Evolutionary conservation across 2,888 invertebrate genomes (phyloP).

Genomic region (Thecophora atra): DNA sequence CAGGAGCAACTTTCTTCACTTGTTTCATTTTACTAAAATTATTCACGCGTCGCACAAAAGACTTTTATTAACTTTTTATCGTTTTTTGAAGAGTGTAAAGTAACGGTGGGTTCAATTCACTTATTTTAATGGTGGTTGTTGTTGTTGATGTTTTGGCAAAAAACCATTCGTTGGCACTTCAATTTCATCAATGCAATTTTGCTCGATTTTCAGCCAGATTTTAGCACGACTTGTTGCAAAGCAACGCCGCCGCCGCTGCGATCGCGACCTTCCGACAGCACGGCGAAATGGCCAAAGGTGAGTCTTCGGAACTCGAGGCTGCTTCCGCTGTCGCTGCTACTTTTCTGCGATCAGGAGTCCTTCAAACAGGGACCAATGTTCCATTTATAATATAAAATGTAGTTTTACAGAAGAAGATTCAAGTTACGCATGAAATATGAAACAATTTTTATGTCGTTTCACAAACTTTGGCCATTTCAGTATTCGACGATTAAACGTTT

Average conservation of each 20-base stretch:
- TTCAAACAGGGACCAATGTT: too few species aligned
- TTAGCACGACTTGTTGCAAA: too few species aligned
- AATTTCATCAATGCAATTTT: too few species aligned
- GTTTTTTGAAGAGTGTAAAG: conserved; percentile 2
- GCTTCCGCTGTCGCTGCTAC: not conserved
- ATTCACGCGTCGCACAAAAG: not conserved
- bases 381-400: too few species aligned
- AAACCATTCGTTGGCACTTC: not conserved
- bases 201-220: too few species aligned
- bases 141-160: not conserved
- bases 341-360: too few species aligned
- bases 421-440: too few species aligned
- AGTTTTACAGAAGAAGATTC: too few species aligned
- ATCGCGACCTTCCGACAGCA: not conserved
- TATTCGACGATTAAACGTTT: too few species aligned
- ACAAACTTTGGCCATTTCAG: too few species aligned
- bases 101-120: not conserved
- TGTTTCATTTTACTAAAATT: conserved; percentile 64
- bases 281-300: not conserved
- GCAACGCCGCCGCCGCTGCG: not conserved
- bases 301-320: conserved; percentile 20
- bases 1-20: conserved; percentile 77
- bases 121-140: not conserved
- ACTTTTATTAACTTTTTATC: not conserved
- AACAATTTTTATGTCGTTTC: too few species aligned